These are phyloP conservation scores for Therioaphis trifolii DNA, from an alignment of 2,888 invertebrate species.

Conservation along the genomic window DNA sequence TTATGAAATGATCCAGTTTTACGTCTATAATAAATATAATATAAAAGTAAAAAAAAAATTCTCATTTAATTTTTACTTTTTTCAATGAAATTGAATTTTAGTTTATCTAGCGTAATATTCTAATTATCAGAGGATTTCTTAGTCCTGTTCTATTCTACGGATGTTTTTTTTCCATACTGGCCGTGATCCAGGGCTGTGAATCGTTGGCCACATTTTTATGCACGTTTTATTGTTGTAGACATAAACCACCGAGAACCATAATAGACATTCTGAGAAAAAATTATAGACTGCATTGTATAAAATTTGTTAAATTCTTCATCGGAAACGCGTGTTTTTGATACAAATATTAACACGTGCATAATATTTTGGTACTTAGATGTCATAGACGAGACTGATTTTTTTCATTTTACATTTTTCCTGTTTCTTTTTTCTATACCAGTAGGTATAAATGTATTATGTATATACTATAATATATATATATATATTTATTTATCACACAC, in stretches of 20 bases:
- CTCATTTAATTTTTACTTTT: background rate
- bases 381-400: too few relatives aligned
- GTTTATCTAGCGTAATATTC: conserved; percentile 1
- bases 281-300: background rate
- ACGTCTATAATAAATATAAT: background rate
- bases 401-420: too few relatives aligned
- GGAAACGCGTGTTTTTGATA: background rate
- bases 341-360: background rate
- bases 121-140: background rate
- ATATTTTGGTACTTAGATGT: too few relatives aligned
- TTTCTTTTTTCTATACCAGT: too few relatives aligned
- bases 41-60: background rate
- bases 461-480: too few relatives aligned
- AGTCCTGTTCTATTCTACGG: background rate
- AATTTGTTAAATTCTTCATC: background rate
- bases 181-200: background rate
- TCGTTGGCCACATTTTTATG: conserved; percentile 8
- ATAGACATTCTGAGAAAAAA: conserved; percentile 33
- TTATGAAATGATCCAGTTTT: background rate
- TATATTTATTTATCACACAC: background rate
- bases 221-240: conserved; percentile 19
- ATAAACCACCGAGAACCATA: background rate
- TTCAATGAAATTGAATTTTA: background rate
- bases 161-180: background rate
- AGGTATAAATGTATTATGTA: too few relatives aligned